Evolutionary conservation across 2,888 invertebrate genomes (phyloP).

Genomic region (Drosophila falleni): DNA sequence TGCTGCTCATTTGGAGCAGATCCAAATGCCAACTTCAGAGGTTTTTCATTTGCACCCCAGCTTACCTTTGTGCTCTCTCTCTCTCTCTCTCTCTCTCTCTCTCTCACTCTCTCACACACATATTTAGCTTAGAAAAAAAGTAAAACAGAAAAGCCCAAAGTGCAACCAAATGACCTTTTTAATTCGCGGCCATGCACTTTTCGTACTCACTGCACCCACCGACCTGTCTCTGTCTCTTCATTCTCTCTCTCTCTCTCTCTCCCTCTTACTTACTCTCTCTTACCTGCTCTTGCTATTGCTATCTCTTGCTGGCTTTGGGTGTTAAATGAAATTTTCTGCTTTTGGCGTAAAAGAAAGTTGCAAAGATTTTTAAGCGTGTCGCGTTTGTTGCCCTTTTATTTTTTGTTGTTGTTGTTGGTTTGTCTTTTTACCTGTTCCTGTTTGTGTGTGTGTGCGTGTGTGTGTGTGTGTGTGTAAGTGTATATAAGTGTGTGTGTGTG

Average conservation of each 20-base stretch:
- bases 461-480: conserved; percentile 18
- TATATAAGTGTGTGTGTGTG: conserved; percentile 19
- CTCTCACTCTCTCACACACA: background rate
- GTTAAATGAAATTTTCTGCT: conserved; percentile 79
- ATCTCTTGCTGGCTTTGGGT: conserved; percentile 48
- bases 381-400: conserved; percentile 40
- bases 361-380: conserved; percentile 79
- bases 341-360: conserved; percentile 79
- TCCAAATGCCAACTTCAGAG: conserved; percentile 58
- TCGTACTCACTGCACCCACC: conserved; percentile 40
- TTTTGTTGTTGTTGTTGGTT: conserved; percentile 24
- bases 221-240: background rate
- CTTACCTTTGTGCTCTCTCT: background rate
- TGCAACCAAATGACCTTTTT: conserved; percentile 81
- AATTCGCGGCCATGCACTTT: conserved; percentile 80
- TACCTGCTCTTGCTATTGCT: background rate
- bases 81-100: background rate
- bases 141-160: conserved; percentile 55
- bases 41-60: conserved; percentile 49
- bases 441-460: conserved; percentile 24
- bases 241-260: background rate
- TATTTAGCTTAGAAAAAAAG: background rate
- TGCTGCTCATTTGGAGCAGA: conserved; percentile 71
- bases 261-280: background rate
- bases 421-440: conserved; percentile 3